Percentiles rank a stretch among this genome's conserved stretches.
Conservation (phyloP, 1,140 invertebrate species). For the Neotoxoptera formosana region DNA sequence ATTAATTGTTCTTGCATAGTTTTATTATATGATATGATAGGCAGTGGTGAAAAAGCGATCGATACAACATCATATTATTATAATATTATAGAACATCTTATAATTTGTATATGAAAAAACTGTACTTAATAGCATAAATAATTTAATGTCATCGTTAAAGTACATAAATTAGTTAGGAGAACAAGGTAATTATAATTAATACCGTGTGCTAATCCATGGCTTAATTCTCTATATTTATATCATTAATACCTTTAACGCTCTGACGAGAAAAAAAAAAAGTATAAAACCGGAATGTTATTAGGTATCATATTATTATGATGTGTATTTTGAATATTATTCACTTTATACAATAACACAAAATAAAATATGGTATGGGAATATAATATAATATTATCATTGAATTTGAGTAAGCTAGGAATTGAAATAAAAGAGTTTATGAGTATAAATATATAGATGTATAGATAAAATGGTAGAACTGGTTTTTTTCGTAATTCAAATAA, state of each 20-base stretch:
- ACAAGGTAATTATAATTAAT: not conserved
- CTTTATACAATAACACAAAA: not conserved
- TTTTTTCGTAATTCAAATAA: not conserved
- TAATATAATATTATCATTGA: conserved; percentile 12
- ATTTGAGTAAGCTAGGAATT: not conserved
- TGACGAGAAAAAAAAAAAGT: not conserved
- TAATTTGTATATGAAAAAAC: not conserved
- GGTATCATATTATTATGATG: not conserved
- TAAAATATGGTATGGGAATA: not conserved
- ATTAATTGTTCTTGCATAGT: not conserved
- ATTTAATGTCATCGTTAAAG: not conserved
- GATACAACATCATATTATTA: not conserved
- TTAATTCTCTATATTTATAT: not conserved
- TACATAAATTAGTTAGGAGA: not conserved
- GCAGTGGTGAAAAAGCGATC: not conserved
- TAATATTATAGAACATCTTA: too few species aligned
- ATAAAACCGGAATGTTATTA: not conserved
- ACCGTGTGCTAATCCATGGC: not conserved
- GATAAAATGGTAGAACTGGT: not conserved
- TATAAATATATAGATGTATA: too few species aligned
- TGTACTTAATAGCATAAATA: not conserved
- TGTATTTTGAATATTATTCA: not conserved
- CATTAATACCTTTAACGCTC: not conserved
- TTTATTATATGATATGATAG: not conserved
- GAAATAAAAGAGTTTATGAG: not conserved